phyloP scores from a whole-genome alignment of 2,797 vertebrate species.

The Lophius americanus region DNA sequence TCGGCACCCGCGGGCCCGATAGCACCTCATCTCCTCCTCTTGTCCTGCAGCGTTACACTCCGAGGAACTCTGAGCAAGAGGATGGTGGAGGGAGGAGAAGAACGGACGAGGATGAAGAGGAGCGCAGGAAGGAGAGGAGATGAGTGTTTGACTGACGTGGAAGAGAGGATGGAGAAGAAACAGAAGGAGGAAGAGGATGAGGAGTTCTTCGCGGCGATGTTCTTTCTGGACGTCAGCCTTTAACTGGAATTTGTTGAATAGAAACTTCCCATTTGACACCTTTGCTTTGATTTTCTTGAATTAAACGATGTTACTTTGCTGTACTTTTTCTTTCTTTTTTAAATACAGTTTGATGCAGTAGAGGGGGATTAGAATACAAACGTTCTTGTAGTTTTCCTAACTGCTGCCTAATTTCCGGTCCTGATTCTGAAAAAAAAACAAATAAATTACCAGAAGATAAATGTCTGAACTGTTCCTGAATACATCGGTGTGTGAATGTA shows the following conservation, averaged over 20 bases:
- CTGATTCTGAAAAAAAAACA: too few relatives aligned
- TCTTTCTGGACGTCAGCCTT: slow-evolving; percentile 15
- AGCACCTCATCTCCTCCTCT: slow-evolving; percentile 16
- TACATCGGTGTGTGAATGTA: too few relatives aligned
- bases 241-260: slow-evolving; percentile 39
- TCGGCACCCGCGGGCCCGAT: neutral
- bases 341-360: too few relatives aligned
- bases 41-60: slow-evolving; percentile 69
- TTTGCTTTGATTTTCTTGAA: neutral
- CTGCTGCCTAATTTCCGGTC: too few relatives aligned
- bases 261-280: slow-evolving; percentile 17
- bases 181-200: slow-evolving; percentile 7
- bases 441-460: too few relatives aligned
- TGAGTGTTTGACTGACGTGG: neutral
- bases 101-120: neutral
- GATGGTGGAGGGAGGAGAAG: neutral
- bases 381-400: too few relatives aligned
- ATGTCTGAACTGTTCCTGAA: too few relatives aligned
- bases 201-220: slow-evolving; percentile 10
- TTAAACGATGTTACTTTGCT: too few relatives aligned
- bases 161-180: slow-evolving; percentile 8
- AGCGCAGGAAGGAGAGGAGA: slow-evolving; percentile 14
- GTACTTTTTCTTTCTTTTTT: too few relatives aligned
- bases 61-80: slow-evolving; percentile 65
- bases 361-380: too few relatives aligned